Base-by-base conservation (phyloP, 2,888 invertebrate species). In the Acleris laterana region DNA sequence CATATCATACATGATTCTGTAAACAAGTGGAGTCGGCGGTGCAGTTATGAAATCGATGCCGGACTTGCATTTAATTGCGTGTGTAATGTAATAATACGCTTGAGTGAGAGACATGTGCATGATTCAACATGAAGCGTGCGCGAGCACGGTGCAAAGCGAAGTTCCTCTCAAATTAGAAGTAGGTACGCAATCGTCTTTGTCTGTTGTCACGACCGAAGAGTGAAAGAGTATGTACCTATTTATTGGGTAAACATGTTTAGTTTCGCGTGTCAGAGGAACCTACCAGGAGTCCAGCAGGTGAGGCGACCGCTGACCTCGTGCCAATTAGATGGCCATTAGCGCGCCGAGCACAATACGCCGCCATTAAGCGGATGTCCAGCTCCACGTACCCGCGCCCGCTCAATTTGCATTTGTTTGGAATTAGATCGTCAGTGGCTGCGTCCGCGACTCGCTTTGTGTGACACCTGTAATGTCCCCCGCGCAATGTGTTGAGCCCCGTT, bases 351-450 rank as follows among this genome's bases (percentile, higher is more conserved):
- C 89, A 90, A 90, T 90, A 82, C 81, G 77, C 75, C 73, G 78
- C 82, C 80, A 88, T 90, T 90, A 87, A 85, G 81, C 85, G 87
- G 88, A 88, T 88, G 89, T 87, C 85, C 88, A 88, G 77, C 80
- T 76, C 78, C 72, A 72, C 78, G 76, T 79, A 77, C 81, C 80
- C 76, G 79, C 77, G 74, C 79, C 78, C 76, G 81, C 81, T 83
- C 82, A 82, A 91, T 90, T 92, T 89, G 85, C 90, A 89, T 92
- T 90, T 89, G 89, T 90, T 88, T 90, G 85, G 83, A 85, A 86
- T 85, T 87, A 87, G 85, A 85, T 80, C 81, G 79, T 77, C 81
- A 77, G 66, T 63, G 63, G 58, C 75, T 70, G 74, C 74, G 72
- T 67, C 78, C 71, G 75, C 71, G 71, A 71, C 74, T 53, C 71